Percentiles rank a stretch among this genome's conserved stretches.
These are phyloP conservation scores for Lanius collurio DNA, from an alignment of 2,113 vertebrate genomes.

Conservation along the genomic window DNA sequence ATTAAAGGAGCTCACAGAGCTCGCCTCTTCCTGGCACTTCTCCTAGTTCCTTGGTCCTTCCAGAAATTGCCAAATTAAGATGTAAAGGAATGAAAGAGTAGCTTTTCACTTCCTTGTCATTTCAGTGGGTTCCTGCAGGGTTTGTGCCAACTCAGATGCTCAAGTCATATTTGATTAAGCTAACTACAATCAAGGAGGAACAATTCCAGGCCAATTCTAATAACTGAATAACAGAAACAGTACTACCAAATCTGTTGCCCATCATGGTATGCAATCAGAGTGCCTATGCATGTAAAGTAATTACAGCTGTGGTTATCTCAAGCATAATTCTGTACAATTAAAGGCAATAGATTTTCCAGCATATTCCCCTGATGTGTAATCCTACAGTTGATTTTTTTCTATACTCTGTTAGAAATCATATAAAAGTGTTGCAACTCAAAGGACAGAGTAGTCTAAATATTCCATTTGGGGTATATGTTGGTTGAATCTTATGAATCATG, in stretches of 20 bases:
- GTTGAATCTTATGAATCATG: neutral
- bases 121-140: constrained; percentile 16
- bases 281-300: neutral
- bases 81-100: neutral
- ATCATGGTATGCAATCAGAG: neutral
- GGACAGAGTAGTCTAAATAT: neutral
- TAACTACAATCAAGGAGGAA: constrained; percentile 33
- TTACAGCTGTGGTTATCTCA: neutral
- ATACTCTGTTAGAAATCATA: neutral
- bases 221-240: constrained; percentile 6
- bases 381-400: neutral
- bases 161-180: constrained; percentile 47
- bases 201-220: constrained; percentile 19
- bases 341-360: neutral
- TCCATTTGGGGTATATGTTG: neutral
- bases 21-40: neutral
- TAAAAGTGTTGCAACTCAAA: neutral
- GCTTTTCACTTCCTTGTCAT: constrained; percentile 18
- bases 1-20: neutral
- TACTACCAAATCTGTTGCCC: constrained; percentile 51
- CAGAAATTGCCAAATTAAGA: constrained; percentile 20
- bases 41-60: neutral
- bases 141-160: constrained; percentile 27
- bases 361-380: neutral
- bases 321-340: neutral